phyloP scores from a whole-genome alignment of 2,888 invertebrate genomes.

The Rotaria magnacalcarata region DNA sequence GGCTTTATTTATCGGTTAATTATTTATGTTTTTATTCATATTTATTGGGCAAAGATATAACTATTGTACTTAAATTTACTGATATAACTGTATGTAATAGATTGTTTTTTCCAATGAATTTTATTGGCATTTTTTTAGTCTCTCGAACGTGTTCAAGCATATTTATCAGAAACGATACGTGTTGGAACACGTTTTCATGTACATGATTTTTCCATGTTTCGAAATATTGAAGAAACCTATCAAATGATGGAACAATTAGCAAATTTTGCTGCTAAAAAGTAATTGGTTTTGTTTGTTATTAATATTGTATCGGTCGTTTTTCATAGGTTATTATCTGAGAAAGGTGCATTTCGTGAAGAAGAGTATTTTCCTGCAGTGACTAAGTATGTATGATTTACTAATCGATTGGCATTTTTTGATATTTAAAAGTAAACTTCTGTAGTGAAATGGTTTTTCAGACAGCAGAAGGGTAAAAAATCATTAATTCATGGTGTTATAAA shows the following conservation, averaged over 20 bases:
- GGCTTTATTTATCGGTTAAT: slow-evolving; percentile 91
- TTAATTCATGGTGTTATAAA: not conserved
- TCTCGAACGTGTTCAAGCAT: slow-evolving; percentile 58
- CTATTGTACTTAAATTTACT: slow-evolving; percentile 80
- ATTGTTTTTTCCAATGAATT: not conserved
- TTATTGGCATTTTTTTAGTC: slow-evolving; percentile 51
- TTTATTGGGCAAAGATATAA: slow-evolving; percentile 82
- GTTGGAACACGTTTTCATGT: slow-evolving; percentile 76
- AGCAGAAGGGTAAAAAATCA: no score
- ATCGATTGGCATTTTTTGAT: slow-evolving; percentile 37
- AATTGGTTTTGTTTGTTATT: slow-evolving; percentile 41
- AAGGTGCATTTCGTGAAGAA: slow-evolving; percentile 15
- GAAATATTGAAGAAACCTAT: slow-evolving; percentile 81
- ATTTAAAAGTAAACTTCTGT: no score
- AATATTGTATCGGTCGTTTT: not conserved
- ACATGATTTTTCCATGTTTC: slow-evolving; percentile 83
- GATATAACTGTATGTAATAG: slow-evolving; percentile 69
- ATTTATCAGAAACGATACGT: slow-evolving; percentile 80
- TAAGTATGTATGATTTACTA: slow-evolving; percentile 44
- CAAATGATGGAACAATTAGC: slow-evolving; percentile 86
- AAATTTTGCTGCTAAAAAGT: slow-evolving; percentile 86
- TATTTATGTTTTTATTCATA: slow-evolving; percentile 92
- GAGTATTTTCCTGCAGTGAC: slow-evolving; percentile 35
- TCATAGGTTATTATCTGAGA: not conserved
- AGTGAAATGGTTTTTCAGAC: no score